Evolutionary conservation across 2,113 vertebrate species (phyloP).

Genomic region (Gadus chalcogrammus): DNA sequence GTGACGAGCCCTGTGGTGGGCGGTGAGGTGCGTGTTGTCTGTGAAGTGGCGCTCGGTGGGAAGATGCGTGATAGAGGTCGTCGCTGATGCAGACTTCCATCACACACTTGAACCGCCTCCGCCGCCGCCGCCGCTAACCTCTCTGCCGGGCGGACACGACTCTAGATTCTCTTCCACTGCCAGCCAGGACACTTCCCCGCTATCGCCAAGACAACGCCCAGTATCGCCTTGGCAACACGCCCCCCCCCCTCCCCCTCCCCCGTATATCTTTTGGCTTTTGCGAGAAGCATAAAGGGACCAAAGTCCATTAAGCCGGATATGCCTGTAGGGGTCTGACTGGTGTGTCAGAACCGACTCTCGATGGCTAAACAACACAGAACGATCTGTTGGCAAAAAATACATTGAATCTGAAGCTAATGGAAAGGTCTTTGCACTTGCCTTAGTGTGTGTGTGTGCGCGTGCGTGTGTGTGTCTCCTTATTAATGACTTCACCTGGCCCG

Average conservation of each 20-base stretch:
- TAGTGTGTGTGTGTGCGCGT: no score
- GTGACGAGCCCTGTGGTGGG: no score
- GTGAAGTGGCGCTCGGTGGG: no score
- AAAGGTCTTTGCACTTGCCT: no score
- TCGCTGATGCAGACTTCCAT: no score
- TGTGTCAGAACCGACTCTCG: slow-evolving; percentile 71
- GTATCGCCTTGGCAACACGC: slow-evolving; percentile 10
- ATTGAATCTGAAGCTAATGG: no score
- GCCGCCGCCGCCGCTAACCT: slow-evolving; percentile 28
- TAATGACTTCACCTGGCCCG: no score
- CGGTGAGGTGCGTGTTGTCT: no score
- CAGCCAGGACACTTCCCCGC: slow-evolving; percentile 45
- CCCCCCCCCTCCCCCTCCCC: slow-evolving; percentile 61
- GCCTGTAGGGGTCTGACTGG: slow-evolving; percentile 65
- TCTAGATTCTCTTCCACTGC: slow-evolving; percentile 42
- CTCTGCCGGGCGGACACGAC: slow-evolving; percentile 36
- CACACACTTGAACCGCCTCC: no score
- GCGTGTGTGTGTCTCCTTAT: no score
- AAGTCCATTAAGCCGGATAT: slow-evolving; percentile 77
- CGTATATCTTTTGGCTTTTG: slow-evolving; percentile 65
- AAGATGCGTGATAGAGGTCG: no score
- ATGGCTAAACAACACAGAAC: slow-evolving; percentile 64
- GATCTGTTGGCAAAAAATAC: slow-evolving; percentile 50
- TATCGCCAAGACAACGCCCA: slow-evolving; percentile 56
- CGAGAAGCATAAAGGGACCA: slow-evolving; percentile 67